Conservation (phyloP, 2,888 invertebrate species). For the Pegoplata infirma region DNA sequence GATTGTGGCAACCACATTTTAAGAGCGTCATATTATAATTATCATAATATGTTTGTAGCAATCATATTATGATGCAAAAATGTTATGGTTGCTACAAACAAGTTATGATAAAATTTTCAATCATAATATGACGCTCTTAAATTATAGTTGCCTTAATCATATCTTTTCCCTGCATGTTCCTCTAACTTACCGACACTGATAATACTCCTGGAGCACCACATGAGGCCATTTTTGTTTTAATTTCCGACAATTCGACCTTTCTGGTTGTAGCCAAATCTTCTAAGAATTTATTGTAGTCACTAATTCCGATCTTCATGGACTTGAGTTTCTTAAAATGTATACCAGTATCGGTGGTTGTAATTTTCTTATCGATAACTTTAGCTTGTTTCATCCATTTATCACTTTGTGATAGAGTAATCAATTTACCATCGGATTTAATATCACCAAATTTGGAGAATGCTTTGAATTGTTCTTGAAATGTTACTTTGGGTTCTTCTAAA, state of each 20-base stretch:
- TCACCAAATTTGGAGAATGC: conserved; percentile 93
- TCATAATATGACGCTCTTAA: too few relatives aligned
- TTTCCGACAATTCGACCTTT: conserved; percentile 87
- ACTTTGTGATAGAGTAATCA: conserved; percentile 91
- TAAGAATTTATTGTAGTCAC: conserved; percentile 90
- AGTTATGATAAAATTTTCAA: too few relatives aligned
- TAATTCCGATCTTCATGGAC: conserved; percentile 85
- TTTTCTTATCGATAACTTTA: conserved; percentile 89
- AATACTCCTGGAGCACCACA: conserved; percentile 88
- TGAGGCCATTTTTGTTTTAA: conserved; percentile 87
- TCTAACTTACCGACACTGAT: conserved; percentile 70
- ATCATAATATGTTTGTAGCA: too few relatives aligned
- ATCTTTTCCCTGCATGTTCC: too few relatives aligned
- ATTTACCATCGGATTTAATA: conserved; percentile 89
- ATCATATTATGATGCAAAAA: too few relatives aligned
- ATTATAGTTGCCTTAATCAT: too few relatives aligned
- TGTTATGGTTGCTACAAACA: too few relatives aligned
- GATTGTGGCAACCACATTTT: too few relatives aligned
- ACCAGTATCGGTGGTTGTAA: conserved; percentile 93
- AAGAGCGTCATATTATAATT: too few relatives aligned
- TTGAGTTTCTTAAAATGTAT: conserved; percentile 94
- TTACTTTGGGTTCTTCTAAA: conserved; percentile 73
- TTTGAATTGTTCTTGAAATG: conserved; percentile 85
- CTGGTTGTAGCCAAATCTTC: conserved; percentile 92
- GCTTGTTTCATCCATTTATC: conserved; percentile 98